Evolutionary conservation across 2,113 vertebrate genomes (phyloP), one percentile per base, ranked within the genome.

Genomic region (Dromiciops gliroides): DNA sequence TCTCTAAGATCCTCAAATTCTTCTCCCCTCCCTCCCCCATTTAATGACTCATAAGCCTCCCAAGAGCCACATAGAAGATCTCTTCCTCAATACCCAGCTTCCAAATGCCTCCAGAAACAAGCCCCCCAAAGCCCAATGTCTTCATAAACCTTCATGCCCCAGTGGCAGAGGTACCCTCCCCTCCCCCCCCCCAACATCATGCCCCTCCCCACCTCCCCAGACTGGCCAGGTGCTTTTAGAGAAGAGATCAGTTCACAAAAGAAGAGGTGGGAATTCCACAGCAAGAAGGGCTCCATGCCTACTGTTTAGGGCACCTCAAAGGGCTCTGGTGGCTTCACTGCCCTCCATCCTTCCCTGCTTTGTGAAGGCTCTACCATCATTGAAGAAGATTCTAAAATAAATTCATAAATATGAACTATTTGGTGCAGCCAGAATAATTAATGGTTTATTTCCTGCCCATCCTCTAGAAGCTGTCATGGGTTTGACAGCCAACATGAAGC

Each of bases 401-500:
- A 75, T 83, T 60, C 90, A 26, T 22, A 83, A 83, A 83, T 83
- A 83, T 23, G n/a, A 83, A 83, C 67, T n/a, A 83, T 83, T 83
- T 83, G 67, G 67, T 83, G n/a, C 96, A 83, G 93, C 95, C 95
- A 92, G 91, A 93, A 96, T 97, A 98, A 98, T 98, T 97, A 96
- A 97, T 91, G 96, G 95, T 89, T 97, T 97, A 96, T 97, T 95
- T 97, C 97, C 94, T 93, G 97, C 94, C 97, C 97, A 90, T 88
- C 96, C 97, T 97, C 94, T 94, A 96, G 95, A 96, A 94, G 95
- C 97, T 37, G 16, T 96, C 95, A 97, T 94, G 96, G 51, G 12
- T 96, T 97, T 97, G 95, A 93, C 93, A 93, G 97, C 94, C 83
- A 97, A 97, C 95, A 96, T 95, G 97, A 98, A 96, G 93, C 91